A percentile compares a stretch with the other conserved stretches of the same genome.
These are phyloP conservation scores for Triplophysa yarkandensis DNA, from an alignment of 2,797 vertebrate genomes.

Conservation along the genomic window DNA sequence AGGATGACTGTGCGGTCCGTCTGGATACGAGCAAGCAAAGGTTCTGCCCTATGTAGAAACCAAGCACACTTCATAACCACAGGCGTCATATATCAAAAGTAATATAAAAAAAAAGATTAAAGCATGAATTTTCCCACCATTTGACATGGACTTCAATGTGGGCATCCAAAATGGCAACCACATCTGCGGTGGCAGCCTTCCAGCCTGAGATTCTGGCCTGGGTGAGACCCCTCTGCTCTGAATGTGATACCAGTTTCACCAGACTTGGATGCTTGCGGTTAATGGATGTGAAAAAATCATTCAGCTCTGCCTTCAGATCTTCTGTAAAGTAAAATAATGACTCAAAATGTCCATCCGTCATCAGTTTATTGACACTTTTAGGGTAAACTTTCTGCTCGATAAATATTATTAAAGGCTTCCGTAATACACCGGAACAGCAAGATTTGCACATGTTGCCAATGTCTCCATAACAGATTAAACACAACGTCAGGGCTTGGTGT, in stretches of 20 bases:
- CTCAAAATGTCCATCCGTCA: too few relatives aligned
- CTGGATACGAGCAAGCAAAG: slow-evolving; percentile 78
- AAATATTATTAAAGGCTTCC: too few relatives aligned
- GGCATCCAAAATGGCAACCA: slow-evolving; percentile 80
- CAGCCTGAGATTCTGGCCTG: slow-evolving; percentile 76
- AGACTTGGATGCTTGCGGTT: slow-evolving; percentile 62
- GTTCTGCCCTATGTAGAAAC: slow-evolving; percentile 73
- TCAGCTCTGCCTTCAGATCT: slow-evolving; percentile 66
- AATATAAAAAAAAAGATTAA: too few relatives aligned
- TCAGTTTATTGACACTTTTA: too few relatives aligned
- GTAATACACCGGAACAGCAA: too few relatives aligned
- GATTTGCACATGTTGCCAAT: too few relatives aligned
- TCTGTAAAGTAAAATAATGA: slow-evolving; percentile 61
- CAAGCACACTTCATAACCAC: neutral
- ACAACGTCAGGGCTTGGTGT: neutral
- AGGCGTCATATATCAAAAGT: too few relatives aligned
- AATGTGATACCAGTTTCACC: slow-evolving; percentile 72
- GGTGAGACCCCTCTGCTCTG: slow-evolving; percentile 73
- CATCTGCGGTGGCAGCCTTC: slow-evolving; percentile 71
- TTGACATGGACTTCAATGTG: slow-evolving; percentile 77
- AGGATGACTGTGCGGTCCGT: slow-evolving; percentile 75
- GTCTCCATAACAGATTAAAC: too few relatives aligned
- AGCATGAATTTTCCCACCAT: slow-evolving; percentile 62
- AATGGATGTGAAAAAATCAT: slow-evolving; percentile 64
- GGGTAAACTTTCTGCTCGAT: too few relatives aligned